Percentiles rank a stretch among this genome's conserved stretches.
Conservation (phyloP, 2,888 invertebrate genomes). For the Cerastoderma edule region DNA sequence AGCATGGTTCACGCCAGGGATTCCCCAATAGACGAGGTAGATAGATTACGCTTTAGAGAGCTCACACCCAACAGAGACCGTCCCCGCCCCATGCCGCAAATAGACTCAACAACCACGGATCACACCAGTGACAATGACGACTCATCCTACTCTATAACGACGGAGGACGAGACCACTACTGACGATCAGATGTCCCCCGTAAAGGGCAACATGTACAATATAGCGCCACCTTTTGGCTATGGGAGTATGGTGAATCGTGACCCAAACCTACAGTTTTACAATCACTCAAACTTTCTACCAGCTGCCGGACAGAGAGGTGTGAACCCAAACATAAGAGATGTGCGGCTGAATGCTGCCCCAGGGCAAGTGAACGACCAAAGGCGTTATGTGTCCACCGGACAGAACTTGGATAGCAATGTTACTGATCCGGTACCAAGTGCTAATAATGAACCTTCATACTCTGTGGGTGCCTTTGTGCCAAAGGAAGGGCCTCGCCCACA, state of each 20-base stretch:
- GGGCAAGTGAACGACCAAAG: slow-evolving; percentile 29
- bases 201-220: slow-evolving; percentile 22
- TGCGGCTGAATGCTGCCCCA: slow-evolving; percentile 2
- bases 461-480: neutral
- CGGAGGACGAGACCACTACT: slow-evolving; percentile 48
- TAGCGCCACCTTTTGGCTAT: slow-evolving; percentile 33
- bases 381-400: neutral
- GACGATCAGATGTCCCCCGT: slow-evolving; percentile 49
- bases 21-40: slow-evolving; percentile 48
- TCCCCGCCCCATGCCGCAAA: slow-evolving; percentile 41
- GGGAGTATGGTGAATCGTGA: slow-evolving; percentile 20
- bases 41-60: slow-evolving; percentile 40
- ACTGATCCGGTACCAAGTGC: slow-evolving; percentile 1
- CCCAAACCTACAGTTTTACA: slow-evolving; percentile 40
- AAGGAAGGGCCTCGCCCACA: slow-evolving; percentile 56
- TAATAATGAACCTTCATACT: neutral
- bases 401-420: slow-evolving; percentile 9
- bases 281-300: slow-evolving; percentile 49
- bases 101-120: slow-evolving; percentile 51
- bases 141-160: slow-evolving; percentile 40
- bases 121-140: slow-evolving; percentile 55
- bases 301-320: neutral
- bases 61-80: slow-evolving; percentile 48
- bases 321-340: slow-evolving; percentile 26
- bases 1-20: slow-evolving; percentile 30